Evolutionary conservation across 2,888 invertebrate species (phyloP), one percentile per base, ranked within the genome.

Genomic region (Andrena praecox): DNA sequence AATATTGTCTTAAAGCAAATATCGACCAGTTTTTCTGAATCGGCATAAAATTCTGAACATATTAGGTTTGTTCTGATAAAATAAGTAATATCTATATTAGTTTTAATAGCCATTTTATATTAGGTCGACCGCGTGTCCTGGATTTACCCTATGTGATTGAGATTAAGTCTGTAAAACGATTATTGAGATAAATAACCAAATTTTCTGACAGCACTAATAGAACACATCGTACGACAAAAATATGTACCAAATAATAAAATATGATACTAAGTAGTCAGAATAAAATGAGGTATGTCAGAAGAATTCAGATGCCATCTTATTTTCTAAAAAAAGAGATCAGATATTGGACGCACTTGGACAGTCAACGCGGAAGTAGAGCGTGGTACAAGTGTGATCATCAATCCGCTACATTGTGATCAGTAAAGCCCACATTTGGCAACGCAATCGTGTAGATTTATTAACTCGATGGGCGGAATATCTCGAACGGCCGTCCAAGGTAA

Each of bases 341-440:
- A 75, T 68, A 77, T 83, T 77, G 56, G 69, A 35, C 64, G 56
- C 71, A 48, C 62, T 81, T 77, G 83, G 77, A 70, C 70, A 56
- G 16, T 31, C 27, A 71, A 83, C 70, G 48, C 84, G 83, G 83
- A 85, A 83, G 52, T 62, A 27, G 35, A 77, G 31, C 20, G 35
- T 10, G 48, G 72, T 83, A 85, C 83, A 83, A 69, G 80, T 83
- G 85, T 75, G 80, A 75, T 56, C 85, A 85, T 85, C 75, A 85
- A 77, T 85, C 77, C 56, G 66, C 27, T 72, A 80, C 85, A 85
- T 85, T 85, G 84, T 85, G 74, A 67, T 59, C 78, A 68, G 62
- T 62, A 63, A 68, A 77, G 54, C 69, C 82, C 20, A 64, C 63
- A 66, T 82, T 82, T 83, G 83, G 77, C 83, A 84, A 77, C 63